phyloP scores from a whole-genome alignment of 64 coral and sea anemone genomes.

The Montipora efflorescens region DNA sequence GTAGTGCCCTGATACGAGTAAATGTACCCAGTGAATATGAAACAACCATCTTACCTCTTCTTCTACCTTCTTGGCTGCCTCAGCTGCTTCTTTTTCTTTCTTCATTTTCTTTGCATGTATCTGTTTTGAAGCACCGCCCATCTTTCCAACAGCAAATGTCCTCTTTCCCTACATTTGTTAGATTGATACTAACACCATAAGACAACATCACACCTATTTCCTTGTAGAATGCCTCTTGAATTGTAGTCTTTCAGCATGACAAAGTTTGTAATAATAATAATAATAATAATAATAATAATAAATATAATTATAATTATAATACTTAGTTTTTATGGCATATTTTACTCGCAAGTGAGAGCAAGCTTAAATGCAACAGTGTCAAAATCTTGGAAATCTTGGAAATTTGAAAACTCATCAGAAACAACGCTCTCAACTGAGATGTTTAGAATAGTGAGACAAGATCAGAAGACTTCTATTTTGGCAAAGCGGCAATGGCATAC shows the following conservation, averaged over 20 bases:
- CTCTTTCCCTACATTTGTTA: conserved; percentile 59
- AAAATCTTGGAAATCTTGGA: no score
- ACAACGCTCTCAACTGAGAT: not conserved
- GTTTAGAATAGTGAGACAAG: not conserved
- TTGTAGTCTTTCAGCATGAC: not conserved
- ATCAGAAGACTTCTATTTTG: no score
- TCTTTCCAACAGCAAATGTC: conserved; percentile 55
- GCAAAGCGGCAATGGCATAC: no score
- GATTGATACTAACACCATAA: conserved; percentile 60
- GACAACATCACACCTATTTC: conserved; percentile 23
- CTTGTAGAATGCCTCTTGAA: conserved; percentile 17
- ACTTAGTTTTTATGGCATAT: not conserved
- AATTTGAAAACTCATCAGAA: not conserved
- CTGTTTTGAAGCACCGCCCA: conserved; percentile 31
- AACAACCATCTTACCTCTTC: not conserved
- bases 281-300: no score
- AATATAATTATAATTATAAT: not conserved
- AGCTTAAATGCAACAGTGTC: not conserved
- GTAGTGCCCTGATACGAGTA: no score
- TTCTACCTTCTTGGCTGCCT: conserved; percentile 30
- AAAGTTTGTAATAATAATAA: not conserved
- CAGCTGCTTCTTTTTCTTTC: conserved; percentile 41
- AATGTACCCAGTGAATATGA: not conserved
- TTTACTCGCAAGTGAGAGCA: not conserved
- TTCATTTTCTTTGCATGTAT: conserved; percentile 50